Evolutionary conservation across 1,140 invertebrate genomes (phyloP).

Genomic region (Listronotus bonariensis): DNA sequence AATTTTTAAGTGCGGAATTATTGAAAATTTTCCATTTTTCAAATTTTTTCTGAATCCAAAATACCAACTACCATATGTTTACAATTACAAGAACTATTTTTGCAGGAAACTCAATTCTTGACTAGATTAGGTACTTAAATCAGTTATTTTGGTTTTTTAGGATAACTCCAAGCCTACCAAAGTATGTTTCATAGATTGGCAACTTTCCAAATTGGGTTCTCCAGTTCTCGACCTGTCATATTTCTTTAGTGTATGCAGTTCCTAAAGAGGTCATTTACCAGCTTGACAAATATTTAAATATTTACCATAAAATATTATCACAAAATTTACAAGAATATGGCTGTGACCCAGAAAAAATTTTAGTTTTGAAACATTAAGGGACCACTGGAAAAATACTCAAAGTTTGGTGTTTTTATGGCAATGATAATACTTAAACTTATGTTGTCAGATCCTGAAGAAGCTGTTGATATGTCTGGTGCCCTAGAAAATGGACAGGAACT

Average conservation of each 20-base stretch:
- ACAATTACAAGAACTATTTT: no score
- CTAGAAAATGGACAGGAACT: not conserved
- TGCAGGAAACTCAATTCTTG: no score
- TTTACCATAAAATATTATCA: constrained; percentile 38
- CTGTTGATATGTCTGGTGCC: not conserved
- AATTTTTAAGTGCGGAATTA: no score
- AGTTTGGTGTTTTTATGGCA: constrained; percentile 52
- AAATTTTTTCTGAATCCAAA: no score
- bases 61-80: no score
- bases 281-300: constrained; percentile 32
- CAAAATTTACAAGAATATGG: constrained; percentile 41
- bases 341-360: constrained; percentile 55
- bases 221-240: constrained; percentile 63
- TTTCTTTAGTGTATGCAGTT: constrained; percentile 61
- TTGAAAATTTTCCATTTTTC: no score
- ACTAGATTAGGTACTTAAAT: no score
- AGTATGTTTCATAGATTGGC: constrained; percentile 60
- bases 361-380: constrained; percentile 54
- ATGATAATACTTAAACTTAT: constrained; percentile 50
- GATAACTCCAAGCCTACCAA: constrained; percentile 15
- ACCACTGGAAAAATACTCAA: constrained; percentile 52
- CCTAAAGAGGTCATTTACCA: constrained; percentile 47
- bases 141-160: constrained; percentile 10
- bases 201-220: constrained; percentile 59
- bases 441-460: constrained; percentile 21